These are phyloP conservation scores for Hydroisotoma schaefferi DNA, from an alignment of 2,888 invertebrate genomes.

Conservation along the genomic window DNA sequence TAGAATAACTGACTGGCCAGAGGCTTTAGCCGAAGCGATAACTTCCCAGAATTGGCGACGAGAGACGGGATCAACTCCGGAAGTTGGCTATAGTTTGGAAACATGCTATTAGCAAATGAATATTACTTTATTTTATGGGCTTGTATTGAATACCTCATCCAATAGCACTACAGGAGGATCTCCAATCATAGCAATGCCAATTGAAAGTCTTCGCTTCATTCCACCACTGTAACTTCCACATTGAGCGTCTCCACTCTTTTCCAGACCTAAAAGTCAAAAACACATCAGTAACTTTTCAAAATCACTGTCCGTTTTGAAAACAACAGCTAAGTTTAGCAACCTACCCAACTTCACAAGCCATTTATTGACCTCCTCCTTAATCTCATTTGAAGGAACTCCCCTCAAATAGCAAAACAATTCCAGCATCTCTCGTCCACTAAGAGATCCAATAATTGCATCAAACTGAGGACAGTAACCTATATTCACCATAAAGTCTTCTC, in stretches of 20 bases:
- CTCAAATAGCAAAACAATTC: slow-evolving; percentile 69
- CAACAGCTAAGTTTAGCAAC: not conserved
- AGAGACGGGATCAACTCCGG: slow-evolving; percentile 66
- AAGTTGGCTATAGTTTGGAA: slow-evolving; percentile 10
- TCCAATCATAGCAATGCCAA: slow-evolving; percentile 81
- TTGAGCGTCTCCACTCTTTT: slow-evolving; percentile 20
- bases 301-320: not conserved
- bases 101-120: not conserved
- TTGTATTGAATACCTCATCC: slow-evolving; percentile 66
- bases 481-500: slow-evolving; percentile 36
- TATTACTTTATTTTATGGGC: not conserved
- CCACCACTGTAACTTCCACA: slow-evolving; percentile 73
- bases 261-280: slow-evolving; percentile 19
- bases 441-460: slow-evolving; percentile 71
- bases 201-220: slow-evolving; percentile 81
- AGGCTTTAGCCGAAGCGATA: slow-evolving; percentile 56
- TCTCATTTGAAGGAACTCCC: slow-evolving; percentile 58
- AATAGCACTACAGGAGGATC: slow-evolving; percentile 66
- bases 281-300: not conserved
- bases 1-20: slow-evolving; percentile 61
- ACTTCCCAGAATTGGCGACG: slow-evolving; percentile 64
- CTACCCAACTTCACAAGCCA: slow-evolving; percentile 48
- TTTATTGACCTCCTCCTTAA: slow-evolving; percentile 46
- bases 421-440: slow-evolving; percentile 72
- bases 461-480: slow-evolving; percentile 61